phyloP scores from a whole-genome alignment of 2,113 vertebrate species.

The Leptocoma aspasia region DNA sequence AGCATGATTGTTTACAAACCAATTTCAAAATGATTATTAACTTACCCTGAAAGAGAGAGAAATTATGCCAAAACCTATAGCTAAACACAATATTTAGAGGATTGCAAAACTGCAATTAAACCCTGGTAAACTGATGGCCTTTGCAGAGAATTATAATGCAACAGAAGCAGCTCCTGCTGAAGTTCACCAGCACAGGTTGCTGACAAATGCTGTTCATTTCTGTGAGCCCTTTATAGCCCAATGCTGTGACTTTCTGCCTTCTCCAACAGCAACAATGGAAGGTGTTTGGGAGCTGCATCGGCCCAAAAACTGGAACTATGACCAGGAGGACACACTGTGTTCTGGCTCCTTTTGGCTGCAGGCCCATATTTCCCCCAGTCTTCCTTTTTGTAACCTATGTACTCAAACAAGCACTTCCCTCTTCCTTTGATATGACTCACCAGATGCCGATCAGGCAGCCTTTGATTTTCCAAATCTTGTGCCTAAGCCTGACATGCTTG shows the following conservation, averaged over 20 bases:
- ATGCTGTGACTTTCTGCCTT: neutral
- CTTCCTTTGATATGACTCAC: neutral
- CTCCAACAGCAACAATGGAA: neutral
- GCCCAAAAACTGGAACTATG: neutral
- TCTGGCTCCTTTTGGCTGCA: neutral
- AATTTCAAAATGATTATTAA: neutral
- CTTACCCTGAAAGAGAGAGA: neutral
- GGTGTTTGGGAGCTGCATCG: neutral
- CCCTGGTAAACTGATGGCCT: neutral
- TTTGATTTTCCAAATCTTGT: neutral
- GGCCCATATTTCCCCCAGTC: neutral
- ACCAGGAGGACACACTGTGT: neutral
- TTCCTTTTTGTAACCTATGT: rapidly evolving
- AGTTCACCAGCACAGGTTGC: neutral
- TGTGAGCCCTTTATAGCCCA: neutral
- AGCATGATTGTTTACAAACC: neutral
- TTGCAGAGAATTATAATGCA: neutral
- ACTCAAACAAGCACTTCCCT: neutral
- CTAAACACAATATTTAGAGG: neutral
- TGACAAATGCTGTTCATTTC: neutral
- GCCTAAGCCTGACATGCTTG: rapidly evolving
- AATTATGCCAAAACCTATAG: neutral
- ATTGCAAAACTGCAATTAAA: neutral
- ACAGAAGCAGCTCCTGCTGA: neutral
- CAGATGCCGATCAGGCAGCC: neutral